Conservation (phyloP, 2,797 vertebrate genomes). For the Sebastes iracundus region DNA sequence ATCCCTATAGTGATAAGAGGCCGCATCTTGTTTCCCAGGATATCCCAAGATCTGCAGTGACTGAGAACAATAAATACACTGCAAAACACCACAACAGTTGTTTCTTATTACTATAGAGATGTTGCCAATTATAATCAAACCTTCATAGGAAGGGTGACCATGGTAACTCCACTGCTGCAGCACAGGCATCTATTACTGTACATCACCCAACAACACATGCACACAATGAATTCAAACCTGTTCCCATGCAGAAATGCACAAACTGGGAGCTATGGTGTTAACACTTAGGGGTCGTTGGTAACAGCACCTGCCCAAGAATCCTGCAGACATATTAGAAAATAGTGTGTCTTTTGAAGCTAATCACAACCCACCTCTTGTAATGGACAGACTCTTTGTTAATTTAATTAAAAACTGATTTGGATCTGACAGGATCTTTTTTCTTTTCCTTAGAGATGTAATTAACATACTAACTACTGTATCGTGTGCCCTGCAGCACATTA, state of each 20-base stretch:
- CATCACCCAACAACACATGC: background rate
- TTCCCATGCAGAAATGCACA: background rate
- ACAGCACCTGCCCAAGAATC: too few relatives aligned
- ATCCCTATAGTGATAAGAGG: background rate
- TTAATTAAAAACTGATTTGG: background rate
- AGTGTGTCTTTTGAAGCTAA: background rate
- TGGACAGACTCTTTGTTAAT: background rate
- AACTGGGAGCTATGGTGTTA: background rate
- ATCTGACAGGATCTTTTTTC: background rate
- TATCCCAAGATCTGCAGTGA: background rate
- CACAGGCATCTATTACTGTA: background rate
- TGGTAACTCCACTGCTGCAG: background rate
- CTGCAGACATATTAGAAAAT: background rate
- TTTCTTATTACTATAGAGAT: background rate
- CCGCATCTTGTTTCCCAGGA: background rate
- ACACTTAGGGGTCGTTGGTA: background rate
- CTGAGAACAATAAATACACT: background rate
- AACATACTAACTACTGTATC: background rate
- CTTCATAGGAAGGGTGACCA: background rate
- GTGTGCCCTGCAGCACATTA: background rate
- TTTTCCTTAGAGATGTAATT: background rate
- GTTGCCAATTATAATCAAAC: background rate
- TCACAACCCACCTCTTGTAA: background rate
- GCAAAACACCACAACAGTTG: background rate
- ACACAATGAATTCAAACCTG: background rate